Conservation (phyloP, 2,888 invertebrate species). For the Pachliopta kotzebuea region DNA sequence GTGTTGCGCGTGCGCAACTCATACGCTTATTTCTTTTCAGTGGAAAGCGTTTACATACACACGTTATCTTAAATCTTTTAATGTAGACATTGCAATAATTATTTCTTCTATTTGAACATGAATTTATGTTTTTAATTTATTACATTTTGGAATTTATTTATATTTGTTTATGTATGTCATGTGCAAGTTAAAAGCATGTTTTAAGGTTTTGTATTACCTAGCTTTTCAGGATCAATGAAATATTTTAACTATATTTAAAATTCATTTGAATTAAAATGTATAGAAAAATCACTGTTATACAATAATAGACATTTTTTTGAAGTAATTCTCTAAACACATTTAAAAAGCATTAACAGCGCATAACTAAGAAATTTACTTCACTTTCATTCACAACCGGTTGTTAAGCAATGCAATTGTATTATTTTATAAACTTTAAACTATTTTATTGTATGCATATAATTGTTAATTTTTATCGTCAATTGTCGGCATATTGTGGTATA, state of each 20-base stretch:
- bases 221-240: too few species aligned
- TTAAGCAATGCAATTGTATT: conserved; percentile 3
- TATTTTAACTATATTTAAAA: too few species aligned
- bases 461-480: background rate
- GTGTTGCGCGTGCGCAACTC: conserved; percentile 57
- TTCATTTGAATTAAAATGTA: too few species aligned
- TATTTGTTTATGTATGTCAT: too few species aligned
- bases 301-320: background rate
- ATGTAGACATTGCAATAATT: too few species aligned
- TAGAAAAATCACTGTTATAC: background rate
- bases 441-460: background rate
- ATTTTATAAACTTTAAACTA: background rate
- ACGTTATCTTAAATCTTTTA: background rate
- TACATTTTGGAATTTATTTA: too few species aligned
- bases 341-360: background rate
- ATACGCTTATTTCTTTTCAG: conserved; percentile 23
- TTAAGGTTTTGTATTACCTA: too few species aligned
- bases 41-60: background rate
- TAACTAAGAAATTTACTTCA: background rate
- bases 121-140: too few species aligned
- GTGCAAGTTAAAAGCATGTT: too few species aligned
- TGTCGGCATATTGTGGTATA: background rate
- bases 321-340: background rate
- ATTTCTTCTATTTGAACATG: too few species aligned
- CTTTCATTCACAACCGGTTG: background rate